phyloP scores from a whole-genome alignment of 2,888 invertebrate genomes.

The Phortica okadai region DNA sequence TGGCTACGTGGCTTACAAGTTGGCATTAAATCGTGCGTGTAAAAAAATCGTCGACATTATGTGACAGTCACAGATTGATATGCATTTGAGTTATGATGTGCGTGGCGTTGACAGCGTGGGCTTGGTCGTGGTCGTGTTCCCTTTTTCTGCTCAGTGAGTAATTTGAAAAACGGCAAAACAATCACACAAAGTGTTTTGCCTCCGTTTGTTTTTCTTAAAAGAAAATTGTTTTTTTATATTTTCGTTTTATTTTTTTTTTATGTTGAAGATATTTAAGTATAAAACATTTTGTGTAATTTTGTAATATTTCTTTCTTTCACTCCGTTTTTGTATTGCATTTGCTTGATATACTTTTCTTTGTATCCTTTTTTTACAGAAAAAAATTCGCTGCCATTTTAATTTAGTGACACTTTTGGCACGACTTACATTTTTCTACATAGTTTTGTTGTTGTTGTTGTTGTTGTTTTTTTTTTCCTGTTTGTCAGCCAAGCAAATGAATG shows the following conservation, averaged over 20 bases:
- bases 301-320: not conserved
- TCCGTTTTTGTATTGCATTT: not conserved
- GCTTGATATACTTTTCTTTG: not conserved
- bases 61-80: constrained; percentile 31
- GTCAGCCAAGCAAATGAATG: not conserved
- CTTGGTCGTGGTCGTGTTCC: not conserved
- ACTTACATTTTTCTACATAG: constrained; percentile 12
- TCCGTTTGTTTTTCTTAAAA: not conserved
- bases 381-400: constrained; percentile 24
- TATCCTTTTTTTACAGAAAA: not conserved
- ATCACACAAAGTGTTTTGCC: constrained; percentile 36
- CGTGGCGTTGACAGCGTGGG: not conserved
- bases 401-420: constrained; percentile 27
- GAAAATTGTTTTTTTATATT: too few relatives aligned
- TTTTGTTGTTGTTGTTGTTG: not conserved
- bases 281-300: not conserved
- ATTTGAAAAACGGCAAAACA: constrained; percentile 19
- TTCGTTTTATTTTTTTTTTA: not conserved
- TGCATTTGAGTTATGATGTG: constrained; percentile 20
- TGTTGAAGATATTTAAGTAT: not conserved
- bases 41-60: constrained; percentile 29
- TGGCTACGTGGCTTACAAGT: constrained; percentile 1
- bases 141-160: not conserved
- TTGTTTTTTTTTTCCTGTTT: not conserved
- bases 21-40: constrained; percentile 42